phyloP scores from a whole-genome alignment of 2,888 invertebrate genomes.

The Stegana nigrithorax region DNA sequence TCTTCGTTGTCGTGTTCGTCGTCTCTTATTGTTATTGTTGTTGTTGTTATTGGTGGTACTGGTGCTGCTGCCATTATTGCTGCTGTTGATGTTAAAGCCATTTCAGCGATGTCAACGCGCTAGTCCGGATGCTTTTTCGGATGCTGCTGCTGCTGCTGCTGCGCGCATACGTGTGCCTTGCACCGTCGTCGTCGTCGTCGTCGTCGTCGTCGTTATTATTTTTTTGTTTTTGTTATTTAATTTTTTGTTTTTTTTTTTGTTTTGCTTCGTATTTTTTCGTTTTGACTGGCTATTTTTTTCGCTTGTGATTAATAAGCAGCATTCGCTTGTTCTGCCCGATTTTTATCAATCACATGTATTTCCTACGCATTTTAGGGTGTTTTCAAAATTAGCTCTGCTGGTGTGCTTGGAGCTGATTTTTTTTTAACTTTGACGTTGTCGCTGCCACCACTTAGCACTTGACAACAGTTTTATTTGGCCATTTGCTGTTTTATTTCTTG shows the following conservation, averaged over 20 bases:
- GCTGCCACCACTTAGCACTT: slow-evolving; percentile 3
- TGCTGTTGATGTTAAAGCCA: too few species aligned
- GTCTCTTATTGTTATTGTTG: neutral
- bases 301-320: neutral
- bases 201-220: too few species aligned
- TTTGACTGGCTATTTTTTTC: neutral
- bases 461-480: slow-evolving; percentile 2
- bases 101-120: neutral
- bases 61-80: slow-evolving; percentile 14
- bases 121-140: neutral
- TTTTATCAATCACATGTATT: neutral
- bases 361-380: neutral
- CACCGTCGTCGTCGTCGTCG: neutral
- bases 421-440: neutral
- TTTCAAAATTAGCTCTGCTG: too few species aligned
- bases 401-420: neutral
- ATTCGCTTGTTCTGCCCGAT: too few species aligned
- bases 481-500: neutral
- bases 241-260: neutral
- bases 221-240: too few species aligned
- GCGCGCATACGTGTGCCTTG: slow-evolving; percentile 2
- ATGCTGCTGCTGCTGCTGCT: neutral
- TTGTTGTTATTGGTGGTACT: too few species aligned
- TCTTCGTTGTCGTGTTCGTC: slow-evolving; percentile 18
- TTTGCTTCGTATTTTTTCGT: neutral